phyloP scores from a whole-genome alignment of 2,113 vertebrate genomes.

The Protobothrops flavoviridis region DNA sequence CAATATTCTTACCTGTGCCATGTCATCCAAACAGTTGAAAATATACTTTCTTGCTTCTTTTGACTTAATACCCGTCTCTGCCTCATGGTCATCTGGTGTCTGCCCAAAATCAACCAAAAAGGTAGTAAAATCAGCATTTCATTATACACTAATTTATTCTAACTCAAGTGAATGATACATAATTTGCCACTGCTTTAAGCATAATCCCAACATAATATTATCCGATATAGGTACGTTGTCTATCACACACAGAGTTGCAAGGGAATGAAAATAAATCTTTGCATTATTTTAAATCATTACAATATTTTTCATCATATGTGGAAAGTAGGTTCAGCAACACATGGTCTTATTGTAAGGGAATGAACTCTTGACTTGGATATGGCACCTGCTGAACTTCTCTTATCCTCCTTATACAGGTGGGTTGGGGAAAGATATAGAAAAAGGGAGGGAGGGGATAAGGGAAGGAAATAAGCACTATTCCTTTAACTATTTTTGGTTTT shows the following conservation, averaged over 20 bases:
- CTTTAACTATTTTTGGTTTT: neutral
- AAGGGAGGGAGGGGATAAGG: no score
- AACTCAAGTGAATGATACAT: neutral
- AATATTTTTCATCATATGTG: neutral
- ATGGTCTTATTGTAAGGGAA: neutral
- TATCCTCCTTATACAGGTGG: neutral
- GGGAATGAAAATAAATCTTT: neutral
- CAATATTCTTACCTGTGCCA: conserved; percentile 87
- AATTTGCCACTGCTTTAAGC: neutral
- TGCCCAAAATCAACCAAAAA: conserved; percentile 68
- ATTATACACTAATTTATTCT: neutral
- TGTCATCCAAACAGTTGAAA: conserved; percentile 97
- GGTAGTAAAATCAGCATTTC: conserved; percentile 12
- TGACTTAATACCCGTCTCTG: conserved; percentile 94
- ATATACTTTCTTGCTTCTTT: conserved; percentile 98
- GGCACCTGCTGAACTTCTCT: neutral
- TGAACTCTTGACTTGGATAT: neutral
- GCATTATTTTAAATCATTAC: neutral
- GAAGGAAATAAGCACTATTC: neutral
- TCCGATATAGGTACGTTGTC: neutral
- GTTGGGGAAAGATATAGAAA: neutral
- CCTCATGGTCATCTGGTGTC: conserved; percentile 94
- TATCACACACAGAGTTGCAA: neutral
- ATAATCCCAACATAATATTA: neutral
- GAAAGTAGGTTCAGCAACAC: neutral